phyloP scores from a whole-genome alignment of 2,888 invertebrate species.

The Crossocerus cetratus region DNA sequence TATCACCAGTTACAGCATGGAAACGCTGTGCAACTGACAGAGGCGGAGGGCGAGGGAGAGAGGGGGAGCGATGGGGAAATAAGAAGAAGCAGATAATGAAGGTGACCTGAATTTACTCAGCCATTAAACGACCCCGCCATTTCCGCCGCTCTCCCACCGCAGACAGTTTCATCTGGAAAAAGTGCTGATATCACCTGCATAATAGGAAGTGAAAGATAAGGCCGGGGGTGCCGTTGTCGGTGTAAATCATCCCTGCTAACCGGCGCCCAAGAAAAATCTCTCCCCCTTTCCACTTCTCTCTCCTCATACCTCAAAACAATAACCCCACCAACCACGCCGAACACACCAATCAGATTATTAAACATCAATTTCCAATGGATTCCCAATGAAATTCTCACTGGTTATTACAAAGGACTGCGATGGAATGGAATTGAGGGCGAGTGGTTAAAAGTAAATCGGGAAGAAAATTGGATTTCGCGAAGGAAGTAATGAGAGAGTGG shows the following conservation, averaged over 20 bases:
- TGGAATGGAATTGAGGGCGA: no score
- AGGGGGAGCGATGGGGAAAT: no score
- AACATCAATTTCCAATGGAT: not conserved
- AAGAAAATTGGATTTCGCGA: not conserved
- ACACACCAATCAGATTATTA: no score
- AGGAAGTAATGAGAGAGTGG: not conserved
- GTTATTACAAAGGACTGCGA: not conserved
- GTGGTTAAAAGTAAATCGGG: not conserved
- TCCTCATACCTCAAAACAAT: not conserved
- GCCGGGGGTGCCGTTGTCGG: not conserved
- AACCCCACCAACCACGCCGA: no score
- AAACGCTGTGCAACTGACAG: no score
- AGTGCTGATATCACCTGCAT: slow-evolving; percentile 6
- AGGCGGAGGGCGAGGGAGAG: no score
- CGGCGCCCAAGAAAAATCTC: not conserved
- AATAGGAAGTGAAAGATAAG: slow-evolving; percentile 6
- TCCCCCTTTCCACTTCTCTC: not conserved
- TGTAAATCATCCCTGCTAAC: slow-evolving; percentile 9
- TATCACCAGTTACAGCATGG: no score
- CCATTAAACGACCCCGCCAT: slow-evolving; percentile 10
- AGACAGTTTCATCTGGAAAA: not conserved
- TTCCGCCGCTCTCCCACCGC: not conserved
- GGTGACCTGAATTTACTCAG: slow-evolving; percentile 4
- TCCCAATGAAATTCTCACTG: not conserved
- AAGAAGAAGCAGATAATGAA: not conserved